phyloP scores from a whole-genome alignment of 2,888 invertebrate genomes.

The Apoda limacodes region DNA sequence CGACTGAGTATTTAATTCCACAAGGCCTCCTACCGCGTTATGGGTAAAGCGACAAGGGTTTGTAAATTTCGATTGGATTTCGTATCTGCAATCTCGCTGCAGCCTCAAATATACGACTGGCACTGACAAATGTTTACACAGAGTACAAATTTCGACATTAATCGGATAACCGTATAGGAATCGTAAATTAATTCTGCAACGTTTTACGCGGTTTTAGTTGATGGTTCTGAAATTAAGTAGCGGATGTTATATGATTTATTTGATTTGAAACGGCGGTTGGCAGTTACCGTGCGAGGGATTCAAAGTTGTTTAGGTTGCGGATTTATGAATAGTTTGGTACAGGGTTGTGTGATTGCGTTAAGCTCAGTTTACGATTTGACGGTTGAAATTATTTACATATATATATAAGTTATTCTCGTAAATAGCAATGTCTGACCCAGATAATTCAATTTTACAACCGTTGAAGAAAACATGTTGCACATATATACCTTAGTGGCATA shows the following conservation, averaged over 20 bases:
- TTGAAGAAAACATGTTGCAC: too few species aligned
- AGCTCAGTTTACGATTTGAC: too few species aligned
- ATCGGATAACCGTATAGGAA: conserved; percentile 29
- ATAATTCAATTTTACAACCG: too few species aligned
- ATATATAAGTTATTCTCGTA: too few species aligned
- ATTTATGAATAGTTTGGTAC: conserved; percentile 48
- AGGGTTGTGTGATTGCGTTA: conserved; percentile 36
- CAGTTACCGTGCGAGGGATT: conserved; percentile 38
- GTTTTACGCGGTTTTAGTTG: conserved; percentile 24
- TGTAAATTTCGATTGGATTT: conserved; percentile 63
- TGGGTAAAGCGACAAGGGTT: conserved; percentile 62
- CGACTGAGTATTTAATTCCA: conserved; percentile 50
- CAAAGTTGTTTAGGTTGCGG: conserved; percentile 44
- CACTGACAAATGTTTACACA: conserved; percentile 60
- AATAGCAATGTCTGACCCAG: too few species aligned
- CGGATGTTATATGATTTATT: conserved; percentile 58
- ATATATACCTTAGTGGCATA: too few species aligned
- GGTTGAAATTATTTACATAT: too few species aligned
- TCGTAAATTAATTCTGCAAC: background rate
- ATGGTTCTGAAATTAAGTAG: conserved; percentile 35
- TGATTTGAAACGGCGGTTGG: conserved; percentile 46
- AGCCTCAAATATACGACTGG: conserved; percentile 44
- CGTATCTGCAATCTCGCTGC: conserved; percentile 58
- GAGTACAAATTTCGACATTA: conserved; percentile 58
- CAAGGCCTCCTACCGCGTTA: conserved; percentile 63